These are phyloP conservation scores for Aethina tumida DNA, from an alignment of 1,140 invertebrate genomes.

Conservation along the genomic window DNA sequence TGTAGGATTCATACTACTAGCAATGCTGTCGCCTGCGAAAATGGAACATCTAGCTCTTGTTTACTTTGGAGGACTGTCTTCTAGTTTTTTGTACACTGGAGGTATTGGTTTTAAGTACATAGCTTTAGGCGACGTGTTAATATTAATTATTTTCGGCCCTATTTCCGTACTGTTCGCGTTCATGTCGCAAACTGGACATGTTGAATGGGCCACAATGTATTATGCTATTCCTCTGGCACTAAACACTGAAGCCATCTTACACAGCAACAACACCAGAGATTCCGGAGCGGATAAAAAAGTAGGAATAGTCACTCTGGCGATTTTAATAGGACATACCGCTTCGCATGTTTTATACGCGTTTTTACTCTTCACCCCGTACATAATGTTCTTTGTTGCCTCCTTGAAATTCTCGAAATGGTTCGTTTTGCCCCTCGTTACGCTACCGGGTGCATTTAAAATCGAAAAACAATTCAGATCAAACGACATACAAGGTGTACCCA, in stretches of 20 bases:
- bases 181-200: constrained; percentile 78
- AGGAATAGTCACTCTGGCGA: constrained; percentile 86
- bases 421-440: constrained; percentile 75
- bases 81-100: constrained; percentile 87
- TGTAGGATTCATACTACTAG: constrained; percentile 74
- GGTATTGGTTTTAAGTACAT: constrained; percentile 93
- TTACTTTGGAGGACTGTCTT: constrained; percentile 92
- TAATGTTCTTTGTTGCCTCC: constrained; percentile 74
- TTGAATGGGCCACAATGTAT: constrained; percentile 78
- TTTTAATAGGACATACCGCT: constrained; percentile 81
- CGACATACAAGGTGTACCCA: constrained; percentile 70
- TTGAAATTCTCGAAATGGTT: constrained; percentile 81
- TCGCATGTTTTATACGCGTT: constrained; percentile 87
- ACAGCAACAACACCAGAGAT: constrained; percentile 90
- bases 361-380: constrained; percentile 84
- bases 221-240: constrained; percentile 89
- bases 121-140: constrained; percentile 81
- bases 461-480: constrained; percentile 79
- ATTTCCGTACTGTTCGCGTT: constrained; percentile 91
- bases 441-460: constrained; percentile 79
- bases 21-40: constrained; percentile 72
- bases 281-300: constrained; percentile 73
- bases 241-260: constrained; percentile 90
- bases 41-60: constrained; percentile 90
- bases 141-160: constrained; percentile 88